Conservation (phyloP, 1,140 invertebrate species). For the Calycopis cecrops region DNA sequence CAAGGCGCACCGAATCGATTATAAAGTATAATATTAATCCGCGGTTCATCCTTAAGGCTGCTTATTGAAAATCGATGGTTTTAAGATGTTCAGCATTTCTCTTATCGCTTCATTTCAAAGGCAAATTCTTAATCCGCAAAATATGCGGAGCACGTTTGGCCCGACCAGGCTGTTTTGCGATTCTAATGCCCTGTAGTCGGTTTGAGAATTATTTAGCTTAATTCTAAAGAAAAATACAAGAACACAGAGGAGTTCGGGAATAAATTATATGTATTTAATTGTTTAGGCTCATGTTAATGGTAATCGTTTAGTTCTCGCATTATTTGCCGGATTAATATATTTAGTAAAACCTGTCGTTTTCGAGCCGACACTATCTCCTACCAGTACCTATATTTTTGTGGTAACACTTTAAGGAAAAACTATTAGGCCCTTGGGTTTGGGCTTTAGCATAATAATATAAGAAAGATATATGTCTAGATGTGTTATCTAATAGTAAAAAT, state of each 20-base stretch:
- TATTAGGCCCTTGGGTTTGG: too few relatives aligned
- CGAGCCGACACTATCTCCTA: too few relatives aligned
- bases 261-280: background rate
- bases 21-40: background rate
- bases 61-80: conserved; percentile 49
- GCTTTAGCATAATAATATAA: too few relatives aligned
- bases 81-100: conserved; percentile 41
- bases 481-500: too few relatives aligned
- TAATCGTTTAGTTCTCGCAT: too few relatives aligned
- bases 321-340: too few relatives aligned
- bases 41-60: background rate
- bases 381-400: too few relatives aligned
- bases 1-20: background rate
- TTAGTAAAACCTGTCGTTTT: too few relatives aligned
- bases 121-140: conserved; percentile 61
- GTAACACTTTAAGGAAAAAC: too few relatives aligned
- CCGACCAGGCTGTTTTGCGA: conserved; percentile 40
- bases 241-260: background rate
- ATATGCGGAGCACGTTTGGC: conserved; percentile 50
- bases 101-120: conserved; percentile 63
- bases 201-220: conserved; percentile 9
- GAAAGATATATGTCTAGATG: too few relatives aligned
- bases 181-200: conserved; percentile 36
- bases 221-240: conserved; percentile 6
- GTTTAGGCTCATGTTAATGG: background rate